These are phyloP conservation scores for Pachyuromys duprasi DNA, from an alignment of 2,797 vertebrate genomes.

Conservation along the genomic window DNA sequence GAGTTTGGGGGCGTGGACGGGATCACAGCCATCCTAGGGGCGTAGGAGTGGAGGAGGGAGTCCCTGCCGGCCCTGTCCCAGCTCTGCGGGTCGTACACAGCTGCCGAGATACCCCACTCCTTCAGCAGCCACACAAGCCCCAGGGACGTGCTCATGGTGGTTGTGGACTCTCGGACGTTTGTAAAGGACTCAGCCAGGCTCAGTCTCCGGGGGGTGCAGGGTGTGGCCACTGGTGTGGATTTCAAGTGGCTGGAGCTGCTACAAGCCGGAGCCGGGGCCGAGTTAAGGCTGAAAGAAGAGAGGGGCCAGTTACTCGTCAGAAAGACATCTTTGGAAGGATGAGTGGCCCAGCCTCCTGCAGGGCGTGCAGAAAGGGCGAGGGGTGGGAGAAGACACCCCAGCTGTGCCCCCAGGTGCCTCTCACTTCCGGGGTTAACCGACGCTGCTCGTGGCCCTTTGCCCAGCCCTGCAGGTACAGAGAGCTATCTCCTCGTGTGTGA, in stretches of 20 bases:
- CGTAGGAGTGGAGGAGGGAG: slow-evolving; percentile 87
- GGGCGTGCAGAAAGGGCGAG: neutral
- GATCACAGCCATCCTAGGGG: slow-evolving; percentile 89
- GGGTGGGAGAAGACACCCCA: neutral
- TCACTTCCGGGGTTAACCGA: neutral
- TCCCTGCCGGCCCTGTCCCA: slow-evolving; percentile 92
- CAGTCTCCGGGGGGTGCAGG: slow-evolving; percentile 95
- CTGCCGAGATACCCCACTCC: slow-evolving; percentile 95
- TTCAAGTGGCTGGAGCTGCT: slow-evolving; percentile 91
- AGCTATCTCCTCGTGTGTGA: neutral
- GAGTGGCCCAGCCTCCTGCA: neutral
- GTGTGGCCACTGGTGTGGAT: slow-evolving; percentile 93
- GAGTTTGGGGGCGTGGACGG: slow-evolving; percentile 96
- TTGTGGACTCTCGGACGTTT: slow-evolving; percentile 96
- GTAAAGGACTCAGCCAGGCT: slow-evolving; percentile 97
- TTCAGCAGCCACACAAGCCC: slow-evolving; percentile 96
- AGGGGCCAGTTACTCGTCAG: neutral
- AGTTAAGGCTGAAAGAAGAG: slow-evolving; percentile 91
- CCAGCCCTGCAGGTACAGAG: neutral
- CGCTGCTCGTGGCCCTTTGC: neutral
- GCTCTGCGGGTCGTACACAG: slow-evolving; percentile 95
- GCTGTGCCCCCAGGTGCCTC: neutral
- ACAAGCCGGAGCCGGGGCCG: slow-evolving; percentile 88
- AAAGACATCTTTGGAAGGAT: fast-evolving
- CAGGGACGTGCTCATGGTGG: slow-evolving; percentile 97